Conservation (phyloP, 2,888 invertebrate genomes). For the Incurvaria masculella region DNA sequence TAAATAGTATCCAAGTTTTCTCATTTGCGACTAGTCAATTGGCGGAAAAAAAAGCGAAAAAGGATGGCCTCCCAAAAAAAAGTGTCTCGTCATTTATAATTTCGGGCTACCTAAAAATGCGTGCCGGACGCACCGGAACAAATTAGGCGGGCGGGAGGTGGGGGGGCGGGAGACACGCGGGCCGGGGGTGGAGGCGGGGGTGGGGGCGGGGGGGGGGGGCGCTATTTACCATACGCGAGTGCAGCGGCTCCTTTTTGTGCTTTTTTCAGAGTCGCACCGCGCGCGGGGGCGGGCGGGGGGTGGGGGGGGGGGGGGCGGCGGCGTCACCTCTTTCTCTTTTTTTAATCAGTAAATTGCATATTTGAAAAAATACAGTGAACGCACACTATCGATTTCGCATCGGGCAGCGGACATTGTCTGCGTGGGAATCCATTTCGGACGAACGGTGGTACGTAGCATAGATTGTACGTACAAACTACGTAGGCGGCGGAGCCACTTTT, state of each 20-base stretch:
- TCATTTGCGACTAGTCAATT: too few relatives aligned
- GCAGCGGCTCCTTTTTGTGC: conserved; percentile 28
- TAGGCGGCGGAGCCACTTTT: too few relatives aligned
- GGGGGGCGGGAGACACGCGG: conserved; percentile 23
- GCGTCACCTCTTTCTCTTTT: conserved; percentile 29
- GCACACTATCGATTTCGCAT: neutral
- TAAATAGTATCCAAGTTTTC: too few relatives aligned
- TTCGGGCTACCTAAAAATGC: conserved; percentile 6
- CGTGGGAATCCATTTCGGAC: neutral
- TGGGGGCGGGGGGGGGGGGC: conserved; percentile 20
- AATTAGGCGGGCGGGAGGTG: conserved; percentile 27
- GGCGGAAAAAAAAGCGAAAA: too few relatives aligned
- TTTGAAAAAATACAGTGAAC: conserved; percentile 43
- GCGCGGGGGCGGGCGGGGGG: neutral
- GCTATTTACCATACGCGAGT: conserved; percentile 45
- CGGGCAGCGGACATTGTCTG: neutral
- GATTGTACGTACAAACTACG: too few relatives aligned
- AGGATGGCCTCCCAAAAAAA: too few relatives aligned
- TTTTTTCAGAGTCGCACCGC: neutral
- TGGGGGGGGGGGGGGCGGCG: conserved; percentile 9
- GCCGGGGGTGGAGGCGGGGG: conserved; percentile 11
- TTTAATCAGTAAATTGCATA: conserved; percentile 55
- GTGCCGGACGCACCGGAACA: conserved; percentile 20
- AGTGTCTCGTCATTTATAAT: too few relatives aligned
- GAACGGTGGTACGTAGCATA: too few relatives aligned